phyloP scores from a whole-genome alignment of 2,888 invertebrate genomes.

The Amphipoea oculea region DNA sequence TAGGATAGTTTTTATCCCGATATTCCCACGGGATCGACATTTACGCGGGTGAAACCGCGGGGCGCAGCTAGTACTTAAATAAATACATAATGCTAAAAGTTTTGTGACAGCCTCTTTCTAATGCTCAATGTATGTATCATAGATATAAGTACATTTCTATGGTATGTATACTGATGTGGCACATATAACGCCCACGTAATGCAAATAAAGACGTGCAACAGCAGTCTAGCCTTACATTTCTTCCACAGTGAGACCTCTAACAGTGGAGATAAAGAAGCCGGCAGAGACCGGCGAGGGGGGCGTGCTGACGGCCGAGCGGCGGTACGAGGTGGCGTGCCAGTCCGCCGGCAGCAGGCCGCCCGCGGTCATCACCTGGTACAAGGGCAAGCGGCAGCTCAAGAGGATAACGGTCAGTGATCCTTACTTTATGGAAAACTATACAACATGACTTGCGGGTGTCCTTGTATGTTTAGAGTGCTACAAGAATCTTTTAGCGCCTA shows the following conservation, averaged over 20 bases:
- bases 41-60: too few species aligned
- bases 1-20: too few species aligned
- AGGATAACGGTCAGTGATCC: conserved; percentile 93
- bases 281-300: conserved; percentile 85
- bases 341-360: conserved; percentile 96
- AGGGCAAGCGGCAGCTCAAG: conserved; percentile 95
- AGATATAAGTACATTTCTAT: too few species aligned
- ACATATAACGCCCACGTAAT: background rate
- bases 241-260: conserved; percentile 94
- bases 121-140: background rate
- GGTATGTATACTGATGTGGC: background rate
- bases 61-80: too few species aligned
- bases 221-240: background rate
- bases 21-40: too few species aligned
- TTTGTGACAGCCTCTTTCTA: background rate
- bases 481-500: background rate
- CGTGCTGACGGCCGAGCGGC: conserved; percentile 95
- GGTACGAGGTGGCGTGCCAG: conserved; percentile 96
- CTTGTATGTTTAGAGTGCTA: background rate
- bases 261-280: conserved; percentile 93
- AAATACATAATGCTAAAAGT: too few species aligned
- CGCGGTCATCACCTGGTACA: conserved; percentile 97
- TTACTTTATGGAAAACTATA: background rate
- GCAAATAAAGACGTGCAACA: background rate
- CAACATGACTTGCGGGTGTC: background rate